A percentile compares a stretch with the other conserved stretches of the same genome.
phyloP scores from a whole-genome alignment of 1,140 invertebrate species.

The Papilio dardanus region DNA sequence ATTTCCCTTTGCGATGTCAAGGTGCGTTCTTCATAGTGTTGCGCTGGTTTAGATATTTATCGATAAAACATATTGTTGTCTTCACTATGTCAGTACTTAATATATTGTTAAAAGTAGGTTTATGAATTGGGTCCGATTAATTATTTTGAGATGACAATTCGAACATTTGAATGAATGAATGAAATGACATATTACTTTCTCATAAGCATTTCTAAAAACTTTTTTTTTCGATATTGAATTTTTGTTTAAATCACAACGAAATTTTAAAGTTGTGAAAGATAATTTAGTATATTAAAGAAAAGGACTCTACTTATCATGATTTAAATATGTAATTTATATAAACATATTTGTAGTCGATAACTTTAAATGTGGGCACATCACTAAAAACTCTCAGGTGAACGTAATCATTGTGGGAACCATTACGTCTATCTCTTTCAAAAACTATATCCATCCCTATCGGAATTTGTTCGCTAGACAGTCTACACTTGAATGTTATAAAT shows the following conservation, averaged over 20 bases:
- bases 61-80: not conserved
- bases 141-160: too few relatives aligned
- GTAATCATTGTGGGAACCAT: constrained; percentile 80
- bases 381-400: constrained; percentile 68
- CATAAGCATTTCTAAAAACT: not conserved
- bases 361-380: constrained; percentile 41
- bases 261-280: too few relatives aligned
- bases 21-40: constrained; percentile 70
- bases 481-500: constrained; percentile 53
- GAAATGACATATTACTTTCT: too few relatives aligned
- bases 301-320: too few relatives aligned
- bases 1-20: constrained; percentile 79
- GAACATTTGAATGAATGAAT: too few relatives aligned
- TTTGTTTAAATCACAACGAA: too few relatives aligned
- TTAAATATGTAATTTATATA: not conserved
- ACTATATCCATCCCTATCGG: constrained; percentile 61
- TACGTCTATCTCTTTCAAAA: constrained; percentile 61
- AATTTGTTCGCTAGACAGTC: constrained; percentile 66
- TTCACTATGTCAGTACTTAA: not conserved
- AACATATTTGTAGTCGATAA: constrained; percentile 3
- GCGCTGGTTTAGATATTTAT: constrained; percentile 41
- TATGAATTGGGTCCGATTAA: not conserved
- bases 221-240: too few relatives aligned
- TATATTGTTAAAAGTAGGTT: constrained; percentile 34
- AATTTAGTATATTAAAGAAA: too few relatives aligned